Conservation (phyloP, 2,113 vertebrate species). For the Phocoena phocoena region DNA sequence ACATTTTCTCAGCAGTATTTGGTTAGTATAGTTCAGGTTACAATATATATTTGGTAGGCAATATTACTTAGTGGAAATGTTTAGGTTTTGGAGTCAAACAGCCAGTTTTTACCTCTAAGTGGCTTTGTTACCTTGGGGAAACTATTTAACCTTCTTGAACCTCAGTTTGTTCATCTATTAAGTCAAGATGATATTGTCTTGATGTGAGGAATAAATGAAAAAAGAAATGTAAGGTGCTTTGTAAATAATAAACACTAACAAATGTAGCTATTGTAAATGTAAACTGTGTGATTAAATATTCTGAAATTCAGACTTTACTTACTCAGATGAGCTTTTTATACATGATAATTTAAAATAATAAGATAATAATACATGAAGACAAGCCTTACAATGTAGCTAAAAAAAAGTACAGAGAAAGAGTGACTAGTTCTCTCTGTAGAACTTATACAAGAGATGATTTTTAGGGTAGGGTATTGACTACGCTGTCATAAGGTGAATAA, state of each 20-base stretch:
- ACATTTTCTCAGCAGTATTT: background rate
- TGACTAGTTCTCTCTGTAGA: background rate
- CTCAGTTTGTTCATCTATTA: slow-evolving; percentile 1
- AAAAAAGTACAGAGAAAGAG: background rate
- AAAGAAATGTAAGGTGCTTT: background rate
- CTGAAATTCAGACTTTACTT: slow-evolving; percentile 21
- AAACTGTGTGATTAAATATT: background rate
- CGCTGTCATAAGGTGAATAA: background rate
- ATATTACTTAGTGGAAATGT: background rate
- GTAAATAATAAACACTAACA: slow-evolving; percentile 17
- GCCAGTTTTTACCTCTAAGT: background rate
- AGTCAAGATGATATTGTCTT: slow-evolving; percentile 13
- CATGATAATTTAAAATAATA: background rate
- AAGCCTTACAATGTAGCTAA: background rate
- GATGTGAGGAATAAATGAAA: background rate
- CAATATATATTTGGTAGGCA: background rate
- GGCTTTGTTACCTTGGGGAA: slow-evolving; percentile 1
- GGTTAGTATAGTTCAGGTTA: background rate
- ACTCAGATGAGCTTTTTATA: background rate
- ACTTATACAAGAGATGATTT: background rate
- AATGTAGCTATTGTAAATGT: background rate
- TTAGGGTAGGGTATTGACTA: background rate
- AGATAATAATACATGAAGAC: background rate
- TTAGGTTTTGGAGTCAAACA: background rate
- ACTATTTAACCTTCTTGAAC: background rate